These are phyloP conservation scores for Micoletzkya japonica DNA, from an alignment of 2,888 invertebrate genomes.

Conservation along the genomic window DNA sequence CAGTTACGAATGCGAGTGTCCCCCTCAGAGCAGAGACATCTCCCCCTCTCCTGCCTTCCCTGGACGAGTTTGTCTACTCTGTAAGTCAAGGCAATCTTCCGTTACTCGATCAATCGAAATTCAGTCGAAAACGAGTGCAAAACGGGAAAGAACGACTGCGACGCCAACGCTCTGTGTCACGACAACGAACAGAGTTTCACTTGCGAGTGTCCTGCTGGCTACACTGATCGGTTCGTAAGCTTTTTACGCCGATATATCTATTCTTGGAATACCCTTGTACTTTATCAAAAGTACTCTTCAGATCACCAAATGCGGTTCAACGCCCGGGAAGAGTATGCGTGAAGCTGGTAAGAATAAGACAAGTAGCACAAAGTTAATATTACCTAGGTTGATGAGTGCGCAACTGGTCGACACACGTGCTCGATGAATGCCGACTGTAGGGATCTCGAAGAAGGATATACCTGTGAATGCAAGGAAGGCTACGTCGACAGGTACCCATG, in stretches of 20 bases:
- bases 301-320: constrained; percentile 57
- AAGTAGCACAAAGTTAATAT: too few relatives aligned
- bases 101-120: too few relatives aligned
- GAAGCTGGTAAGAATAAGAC: constrained; percentile 28
- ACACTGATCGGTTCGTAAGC: too few relatives aligned
- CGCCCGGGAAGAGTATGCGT: constrained; percentile 62
- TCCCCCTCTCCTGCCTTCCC: constrained; percentile 63
- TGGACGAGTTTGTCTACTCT: constrained; percentile 62
- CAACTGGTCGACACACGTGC: constrained; percentile 57
- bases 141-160: constrained; percentile 61
- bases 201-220: constrained; percentile 59
- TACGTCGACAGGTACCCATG: constrained; percentile 14
- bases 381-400: constrained; percentile 58
- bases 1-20: constrained; percentile 62
- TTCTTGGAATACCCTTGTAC: too few relatives aligned
- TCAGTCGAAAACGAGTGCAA: constrained; percentile 60
- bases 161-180: constrained; percentile 56
- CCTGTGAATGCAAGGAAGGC: constrained; percentile 63
- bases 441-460: constrained; percentile 61
- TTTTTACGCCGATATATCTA: too few relatives aligned
- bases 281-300: too few relatives aligned
- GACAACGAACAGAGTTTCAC: constrained; percentile 63
- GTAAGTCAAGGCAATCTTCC: constrained; percentile 41
- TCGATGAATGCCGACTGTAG: constrained; percentile 62
- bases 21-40: constrained; percentile 57